A percentile compares a stretch with the other conserved stretches of the same genome.
Evolutionary conservation across 2,888 invertebrate genomes (phyloP).

Genomic region (Oscheius onirici): DNA sequence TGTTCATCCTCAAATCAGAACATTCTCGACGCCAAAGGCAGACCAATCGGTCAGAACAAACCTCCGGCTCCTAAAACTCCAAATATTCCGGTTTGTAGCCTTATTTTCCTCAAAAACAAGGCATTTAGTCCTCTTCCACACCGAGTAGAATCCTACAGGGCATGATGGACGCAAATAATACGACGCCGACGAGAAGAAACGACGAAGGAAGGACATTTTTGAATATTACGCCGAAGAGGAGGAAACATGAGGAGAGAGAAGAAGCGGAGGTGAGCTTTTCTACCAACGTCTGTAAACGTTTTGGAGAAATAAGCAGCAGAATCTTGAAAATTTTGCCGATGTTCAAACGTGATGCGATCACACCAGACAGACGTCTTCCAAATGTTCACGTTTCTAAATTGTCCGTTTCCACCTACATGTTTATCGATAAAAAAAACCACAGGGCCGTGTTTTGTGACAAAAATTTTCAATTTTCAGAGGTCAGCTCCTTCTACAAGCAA

Average conservation of each 20-base stretch:
- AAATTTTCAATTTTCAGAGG: no score
- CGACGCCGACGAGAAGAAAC: neutral
- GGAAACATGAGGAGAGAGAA: no score
- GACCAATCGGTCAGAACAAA: neutral
- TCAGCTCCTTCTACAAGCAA: neutral
- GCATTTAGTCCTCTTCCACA: neutral
- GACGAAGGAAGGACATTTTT: neutral
- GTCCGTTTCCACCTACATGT: no score
- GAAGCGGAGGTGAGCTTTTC: no score
- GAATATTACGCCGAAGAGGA: neutral
- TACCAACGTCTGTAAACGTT: no score
- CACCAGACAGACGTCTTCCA: no score
- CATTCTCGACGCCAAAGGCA: constrained; percentile 1
- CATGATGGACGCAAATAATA: neutral
- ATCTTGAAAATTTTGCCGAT: no score
- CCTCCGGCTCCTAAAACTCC: neutral
- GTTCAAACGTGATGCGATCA: no score
- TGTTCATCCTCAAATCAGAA: neutral
- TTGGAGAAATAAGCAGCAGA: no score
- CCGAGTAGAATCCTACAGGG: constrained; percentile 1
- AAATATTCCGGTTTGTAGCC: neutral
- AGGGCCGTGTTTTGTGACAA: no score
- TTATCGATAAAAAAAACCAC: no score
- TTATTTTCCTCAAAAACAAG: neutral
- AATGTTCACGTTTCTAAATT: no score